Conservation (phyloP, 92 coral and sea anemone genomes). For the Chrysogorgia sp. region DNA sequence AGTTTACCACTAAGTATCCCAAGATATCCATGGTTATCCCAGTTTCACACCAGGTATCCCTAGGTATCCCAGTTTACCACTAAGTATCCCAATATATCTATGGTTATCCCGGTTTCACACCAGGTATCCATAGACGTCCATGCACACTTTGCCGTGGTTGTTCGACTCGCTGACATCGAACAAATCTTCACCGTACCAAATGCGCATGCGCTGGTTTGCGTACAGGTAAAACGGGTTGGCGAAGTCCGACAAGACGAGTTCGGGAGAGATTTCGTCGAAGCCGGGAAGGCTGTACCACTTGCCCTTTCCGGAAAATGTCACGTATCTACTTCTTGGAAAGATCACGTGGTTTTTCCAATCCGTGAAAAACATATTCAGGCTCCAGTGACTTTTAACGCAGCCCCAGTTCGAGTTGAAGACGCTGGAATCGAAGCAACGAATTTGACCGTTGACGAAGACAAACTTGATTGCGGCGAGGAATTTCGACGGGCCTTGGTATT, state of each 20-base stretch:
- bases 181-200: slow-evolving; percentile 47
- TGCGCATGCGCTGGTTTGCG: slow-evolving; percentile 15
- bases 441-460: slow-evolving; percentile 15
- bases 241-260: slow-evolving; percentile 24
- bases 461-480: slow-evolving; percentile 35
- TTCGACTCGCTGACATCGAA: slow-evolving; percentile 26
- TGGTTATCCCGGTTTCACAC: neutral
- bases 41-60: neutral
- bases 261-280: slow-evolving; percentile 7
- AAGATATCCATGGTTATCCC: neutral
- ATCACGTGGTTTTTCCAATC: slow-evolving; percentile 29
- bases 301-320: neutral
- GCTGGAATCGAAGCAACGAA: slow-evolving; percentile 5
- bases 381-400: slow-evolving; percentile 9
- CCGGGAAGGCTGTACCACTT: slow-evolving; percentile 37
- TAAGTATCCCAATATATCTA: neutral
- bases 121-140: slow-evolving; percentile 39
- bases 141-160: slow-evolving; percentile 37
- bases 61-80: neutral
- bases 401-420: slow-evolving; percentile 48
- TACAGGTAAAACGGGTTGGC: slow-evolving; percentile 16
- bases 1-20: neutral
- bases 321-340: slow-evolving; percentile 8
- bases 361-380: slow-evolving; percentile 23
- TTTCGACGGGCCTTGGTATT: neutral